A percentile compares a stretch with the other conserved stretches of the same genome.
These are phyloP conservation scores for Isurus oxyrinchus DNA, from an alignment of 2,113 vertebrate species.

Conservation along the genomic window DNA sequence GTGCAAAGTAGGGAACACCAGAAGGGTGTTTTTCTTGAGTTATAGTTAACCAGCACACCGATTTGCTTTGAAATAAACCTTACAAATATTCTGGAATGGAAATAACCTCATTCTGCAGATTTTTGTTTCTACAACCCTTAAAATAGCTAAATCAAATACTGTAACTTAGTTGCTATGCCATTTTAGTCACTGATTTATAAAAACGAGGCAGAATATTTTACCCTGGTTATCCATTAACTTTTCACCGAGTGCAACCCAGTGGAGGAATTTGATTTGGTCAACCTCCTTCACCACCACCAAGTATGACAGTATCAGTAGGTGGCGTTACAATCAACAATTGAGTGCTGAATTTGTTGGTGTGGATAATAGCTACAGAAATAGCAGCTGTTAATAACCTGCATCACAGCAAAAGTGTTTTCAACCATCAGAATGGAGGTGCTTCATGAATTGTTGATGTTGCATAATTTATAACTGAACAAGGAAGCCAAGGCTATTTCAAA, in stretches of 20 bases:
- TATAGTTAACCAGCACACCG: no score
- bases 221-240: no score
- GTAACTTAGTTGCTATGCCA: no score
- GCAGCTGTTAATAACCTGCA: background rate
- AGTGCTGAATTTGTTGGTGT: background rate
- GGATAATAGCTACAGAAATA: background rate
- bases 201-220: no score
- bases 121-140: background rate
- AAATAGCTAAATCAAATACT: background rate
- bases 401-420: background rate
- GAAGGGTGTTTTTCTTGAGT: no score
- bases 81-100: background rate
- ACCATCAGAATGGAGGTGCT: background rate
- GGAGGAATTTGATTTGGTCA: no score
- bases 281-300: no score
- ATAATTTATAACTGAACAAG: background rate
- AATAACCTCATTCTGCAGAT: background rate
- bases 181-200: no score
- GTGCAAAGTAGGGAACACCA: no score
- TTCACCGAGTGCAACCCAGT: no score
- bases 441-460: background rate
- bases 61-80: background rate
- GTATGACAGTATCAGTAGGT: background rate
- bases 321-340: background rate
- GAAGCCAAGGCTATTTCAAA: background rate